A percentile compares a stretch with the other conserved stretches of the same genome.
phyloP scores from a whole-genome alignment of 2,113 vertebrate species.

The Gobio gobio region DNA sequence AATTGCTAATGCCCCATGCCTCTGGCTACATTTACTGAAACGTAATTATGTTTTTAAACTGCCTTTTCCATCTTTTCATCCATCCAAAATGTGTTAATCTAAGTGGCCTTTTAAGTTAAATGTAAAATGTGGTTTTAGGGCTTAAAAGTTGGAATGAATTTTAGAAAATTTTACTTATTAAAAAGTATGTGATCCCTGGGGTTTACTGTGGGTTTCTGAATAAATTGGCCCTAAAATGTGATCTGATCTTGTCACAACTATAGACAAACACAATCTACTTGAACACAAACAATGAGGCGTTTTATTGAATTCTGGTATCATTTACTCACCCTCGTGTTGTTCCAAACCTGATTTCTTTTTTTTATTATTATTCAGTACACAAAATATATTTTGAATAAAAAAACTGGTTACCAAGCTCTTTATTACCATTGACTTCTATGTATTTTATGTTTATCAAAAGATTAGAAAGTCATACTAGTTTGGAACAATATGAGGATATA shows the following conservation, averaged over 20 bases:
- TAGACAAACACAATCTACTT: not conserved
- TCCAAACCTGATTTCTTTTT: not conserved
- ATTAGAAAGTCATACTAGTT: not conserved
- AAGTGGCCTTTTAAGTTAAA: conserved; percentile 21
- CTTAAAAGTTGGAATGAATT: conserved; percentile 14
- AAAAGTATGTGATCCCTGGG: not conserved
- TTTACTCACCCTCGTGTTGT: not conserved
- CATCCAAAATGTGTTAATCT: conserved; percentile 2
- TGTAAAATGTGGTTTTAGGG: conserved; percentile 25
- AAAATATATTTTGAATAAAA: not conserved
- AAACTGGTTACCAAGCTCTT: not conserved
- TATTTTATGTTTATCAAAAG: not conserved
- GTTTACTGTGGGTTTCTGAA: too few species aligned
- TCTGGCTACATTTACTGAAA: conserved; percentile 8
- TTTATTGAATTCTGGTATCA: not conserved
- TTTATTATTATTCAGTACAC: not conserved
- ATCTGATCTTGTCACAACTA: not conserved
- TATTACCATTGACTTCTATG: not conserved
- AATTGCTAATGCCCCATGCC: conserved; percentile 13
- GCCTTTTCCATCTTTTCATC: conserved; percentile 6
- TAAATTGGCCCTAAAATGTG: not conserved
- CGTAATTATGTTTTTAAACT: conserved; percentile 23
- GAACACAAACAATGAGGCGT: not conserved
- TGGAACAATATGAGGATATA: not conserved
- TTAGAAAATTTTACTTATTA: not conserved